Evolutionary conservation across 2,888 invertebrate genomes (phyloP).

Genomic region (Coenonympha arcania): DNA sequence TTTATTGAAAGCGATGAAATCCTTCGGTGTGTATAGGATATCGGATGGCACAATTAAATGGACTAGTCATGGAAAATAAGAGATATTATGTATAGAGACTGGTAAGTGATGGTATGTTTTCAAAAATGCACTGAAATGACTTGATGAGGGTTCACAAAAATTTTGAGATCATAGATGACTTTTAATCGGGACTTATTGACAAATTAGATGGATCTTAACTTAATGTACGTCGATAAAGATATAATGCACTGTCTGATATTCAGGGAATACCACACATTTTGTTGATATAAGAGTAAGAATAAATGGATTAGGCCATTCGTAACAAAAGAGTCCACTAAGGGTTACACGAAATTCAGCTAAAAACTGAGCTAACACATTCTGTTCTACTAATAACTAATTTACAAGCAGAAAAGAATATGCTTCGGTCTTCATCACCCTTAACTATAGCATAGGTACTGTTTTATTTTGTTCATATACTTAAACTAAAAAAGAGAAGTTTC

Average conservation of each 20-base stretch:
- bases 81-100: constrained; percentile 16
- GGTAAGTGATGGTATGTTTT: constrained; percentile 30
- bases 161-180: constrained; percentile 66
- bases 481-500: constrained; percentile 16
- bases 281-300: constrained; percentile 31
- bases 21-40: background rate
- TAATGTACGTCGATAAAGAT: constrained; percentile 24
- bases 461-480: too few species aligned
- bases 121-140: constrained; percentile 58
- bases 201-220: constrained; percentile 29
- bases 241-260: constrained; percentile 27
- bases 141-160: constrained; percentile 55
- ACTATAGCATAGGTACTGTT: constrained; percentile 2
- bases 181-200: constrained; percentile 35
- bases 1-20: background rate
- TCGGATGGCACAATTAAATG: constrained; percentile 47
- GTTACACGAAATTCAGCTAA: too few species aligned
- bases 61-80: constrained; percentile 41
- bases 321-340: constrained; percentile 13
- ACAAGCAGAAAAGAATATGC: too few species aligned
- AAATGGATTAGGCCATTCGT: constrained; percentile 33
- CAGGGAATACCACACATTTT: constrained; percentile 51
- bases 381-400: too few species aligned
- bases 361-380: too few species aligned
- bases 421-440: too few species aligned